These are phyloP conservation scores for Drosophila suboccidentalis DNA, from an alignment of 2,888 invertebrate genomes.

Conservation along the genomic window DNA sequence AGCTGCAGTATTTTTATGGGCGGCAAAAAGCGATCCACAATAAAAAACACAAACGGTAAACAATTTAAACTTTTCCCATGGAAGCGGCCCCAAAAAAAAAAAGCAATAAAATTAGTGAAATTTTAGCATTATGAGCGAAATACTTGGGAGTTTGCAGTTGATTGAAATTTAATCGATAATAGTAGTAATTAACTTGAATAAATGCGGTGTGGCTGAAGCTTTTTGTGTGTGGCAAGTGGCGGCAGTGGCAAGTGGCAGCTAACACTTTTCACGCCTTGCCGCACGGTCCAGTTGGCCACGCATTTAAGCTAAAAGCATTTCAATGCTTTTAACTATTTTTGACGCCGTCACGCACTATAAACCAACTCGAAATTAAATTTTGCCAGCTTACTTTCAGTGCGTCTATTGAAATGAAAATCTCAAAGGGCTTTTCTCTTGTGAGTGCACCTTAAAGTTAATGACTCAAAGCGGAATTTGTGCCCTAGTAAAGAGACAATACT, in stretches of 20 bases:
- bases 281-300: slow-evolving; percentile 39
- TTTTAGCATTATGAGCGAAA: slow-evolving; percentile 6
- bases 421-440: slow-evolving; percentile 49
- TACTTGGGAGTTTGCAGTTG: background rate
- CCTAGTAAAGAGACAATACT: slow-evolving; percentile 5
- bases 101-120: slow-evolving; percentile 34
- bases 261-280: slow-evolving; percentile 52
- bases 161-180: slow-evolving; percentile 43
- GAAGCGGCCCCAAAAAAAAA: slow-evolving; percentile 25
- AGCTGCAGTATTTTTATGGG: slow-evolving; percentile 50
- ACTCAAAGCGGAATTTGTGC: slow-evolving; percentile 53
- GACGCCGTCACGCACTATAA: slow-evolving; percentile 74
- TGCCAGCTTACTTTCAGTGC: slow-evolving; percentile 4
- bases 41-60: slow-evolving; percentile 42
- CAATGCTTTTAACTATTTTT: slow-evolving; percentile 76
- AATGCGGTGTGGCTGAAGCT: slow-evolving; percentile 1
- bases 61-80: slow-evolving; percentile 57
- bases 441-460: slow-evolving; percentile 68
- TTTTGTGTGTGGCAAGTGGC: background rate
- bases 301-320: slow-evolving; percentile 75
- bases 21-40: slow-evolving; percentile 15
- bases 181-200: slow-evolving; percentile 34
- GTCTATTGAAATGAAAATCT: slow-evolving; percentile 36
- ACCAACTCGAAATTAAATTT: slow-evolving; percentile 25
- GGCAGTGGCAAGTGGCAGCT: slow-evolving; percentile 13